Percentiles rank a stretch among this genome's conserved stretches.
Conservation (phyloP, 2,888 invertebrate species). For the Morpho helenor region DNA sequence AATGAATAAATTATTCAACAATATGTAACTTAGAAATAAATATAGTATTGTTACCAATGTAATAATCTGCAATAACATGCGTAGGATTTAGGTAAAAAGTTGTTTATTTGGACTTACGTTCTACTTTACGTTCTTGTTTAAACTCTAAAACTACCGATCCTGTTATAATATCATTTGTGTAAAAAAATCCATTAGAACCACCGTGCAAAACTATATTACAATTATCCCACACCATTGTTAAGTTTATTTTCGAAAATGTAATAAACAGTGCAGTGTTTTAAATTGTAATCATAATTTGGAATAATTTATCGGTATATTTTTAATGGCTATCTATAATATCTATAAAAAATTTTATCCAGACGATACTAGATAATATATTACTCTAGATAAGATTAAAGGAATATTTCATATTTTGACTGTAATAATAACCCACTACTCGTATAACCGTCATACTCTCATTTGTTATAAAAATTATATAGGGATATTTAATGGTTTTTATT, state of each 20-base stretch:
- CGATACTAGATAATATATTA: neutral
- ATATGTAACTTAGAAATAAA: too few relatives aligned
- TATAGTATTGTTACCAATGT: too few relatives aligned
- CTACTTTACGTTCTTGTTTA: slow-evolving; percentile 47
- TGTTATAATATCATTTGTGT: slow-evolving; percentile 63
- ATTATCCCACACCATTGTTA: slow-evolving; percentile 50
- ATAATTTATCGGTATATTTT: neutral
- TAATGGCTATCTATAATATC: neutral
- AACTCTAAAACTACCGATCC: slow-evolving; percentile 56
- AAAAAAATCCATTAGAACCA: slow-evolving; percentile 49
- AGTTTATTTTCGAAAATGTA: neutral
- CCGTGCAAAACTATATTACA: slow-evolving; percentile 54
- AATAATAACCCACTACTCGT: neutral
- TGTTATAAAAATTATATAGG: too few relatives aligned
- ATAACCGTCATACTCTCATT: too few relatives aligned
- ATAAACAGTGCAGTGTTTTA: neutral
- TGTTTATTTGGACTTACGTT: slow-evolving; percentile 36
- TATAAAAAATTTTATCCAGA: neutral
- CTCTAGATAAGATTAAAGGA: slow-evolving; percentile 2
- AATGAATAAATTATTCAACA: too few relatives aligned
- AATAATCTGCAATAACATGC: too few relatives aligned
- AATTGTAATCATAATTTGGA: neutral
- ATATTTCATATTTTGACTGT: neutral
- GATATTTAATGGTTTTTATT: too few relatives aligned
- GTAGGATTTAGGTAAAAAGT: too few relatives aligned